Evolutionary conservation across 2,113 vertebrate genomes (phyloP).

Genomic region (Anoura caudifer): DNA sequence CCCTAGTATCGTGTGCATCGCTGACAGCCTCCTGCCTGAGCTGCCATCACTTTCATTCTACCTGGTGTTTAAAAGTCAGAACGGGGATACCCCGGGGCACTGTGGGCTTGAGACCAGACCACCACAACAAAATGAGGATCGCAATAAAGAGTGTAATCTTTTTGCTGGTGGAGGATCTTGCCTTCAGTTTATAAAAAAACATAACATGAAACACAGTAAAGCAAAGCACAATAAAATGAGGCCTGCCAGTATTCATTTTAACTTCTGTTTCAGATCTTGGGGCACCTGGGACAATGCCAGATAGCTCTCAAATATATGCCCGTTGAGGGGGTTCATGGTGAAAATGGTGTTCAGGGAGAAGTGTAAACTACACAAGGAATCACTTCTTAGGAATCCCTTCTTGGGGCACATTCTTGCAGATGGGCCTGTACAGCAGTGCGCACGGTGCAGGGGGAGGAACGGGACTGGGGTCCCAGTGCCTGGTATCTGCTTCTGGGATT

Average conservation of each 20-base stretch:
- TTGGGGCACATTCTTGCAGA: not conserved
- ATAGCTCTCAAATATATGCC: not conserved
- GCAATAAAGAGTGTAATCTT: not conserved
- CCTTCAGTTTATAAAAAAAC: not conserved
- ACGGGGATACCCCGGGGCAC: not conserved
- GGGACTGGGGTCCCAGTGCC: not conserved
- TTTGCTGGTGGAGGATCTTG: not conserved
- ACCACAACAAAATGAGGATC: not conserved
- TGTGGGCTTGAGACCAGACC: not conserved
- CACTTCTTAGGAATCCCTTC: not conserved
- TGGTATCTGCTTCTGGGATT: not conserved
- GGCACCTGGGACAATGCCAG: not conserved
- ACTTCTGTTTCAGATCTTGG: not conserved
- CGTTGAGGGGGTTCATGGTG: not conserved
- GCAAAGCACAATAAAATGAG: not conserved
- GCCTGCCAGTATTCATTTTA: not conserved
- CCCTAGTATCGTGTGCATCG: not conserved
- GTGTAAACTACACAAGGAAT: not conserved
- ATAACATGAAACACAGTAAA: not conserved
- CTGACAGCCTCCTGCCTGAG: not conserved
- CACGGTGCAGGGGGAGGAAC: accelerated
- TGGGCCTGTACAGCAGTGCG: not conserved
- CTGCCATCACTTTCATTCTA: not conserved
- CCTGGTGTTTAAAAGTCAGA: not conserved
- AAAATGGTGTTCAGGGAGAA: not conserved